These are phyloP conservation scores for Nestor notabilis DNA, from an alignment of 2,113 vertebrate genomes.

Conservation along the genomic window DNA sequence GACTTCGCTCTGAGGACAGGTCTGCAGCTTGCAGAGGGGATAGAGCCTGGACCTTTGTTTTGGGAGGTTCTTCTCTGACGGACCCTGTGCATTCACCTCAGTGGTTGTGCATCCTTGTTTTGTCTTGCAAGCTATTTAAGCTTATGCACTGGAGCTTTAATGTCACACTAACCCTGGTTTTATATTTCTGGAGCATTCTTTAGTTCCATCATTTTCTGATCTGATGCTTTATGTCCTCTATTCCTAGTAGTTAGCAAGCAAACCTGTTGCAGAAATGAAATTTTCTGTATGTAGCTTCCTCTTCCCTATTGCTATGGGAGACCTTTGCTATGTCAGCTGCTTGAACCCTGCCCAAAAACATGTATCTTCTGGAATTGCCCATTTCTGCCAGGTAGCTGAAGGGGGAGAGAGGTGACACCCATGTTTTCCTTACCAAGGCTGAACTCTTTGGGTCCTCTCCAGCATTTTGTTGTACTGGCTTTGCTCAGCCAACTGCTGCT, in stretches of 20 bases:
- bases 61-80: neutral
- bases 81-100: accelerated
- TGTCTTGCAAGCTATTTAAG: neutral
- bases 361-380: neutral
- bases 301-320: neutral
- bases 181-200: neutral
- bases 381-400: neutral
- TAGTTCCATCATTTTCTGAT: neutral
- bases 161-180: neutral
- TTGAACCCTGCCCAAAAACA: neutral
- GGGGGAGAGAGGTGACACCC: neutral
- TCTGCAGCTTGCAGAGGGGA: neutral
- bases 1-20: neutral
- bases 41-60: neutral
- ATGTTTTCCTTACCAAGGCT: neutral
- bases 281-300: neutral
- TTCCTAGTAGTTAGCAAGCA: neutral
- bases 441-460: neutral
- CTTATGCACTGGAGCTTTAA: neutral
- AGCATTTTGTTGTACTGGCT: neutral
- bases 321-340: neutral
- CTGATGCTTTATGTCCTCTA: neutral
- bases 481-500: neutral
- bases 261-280: neutral
- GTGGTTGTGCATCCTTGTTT: neutral